phyloP scores from a whole-genome alignment of 2,797 vertebrate genomes.

The Geotrypetes seraphini region DNA sequence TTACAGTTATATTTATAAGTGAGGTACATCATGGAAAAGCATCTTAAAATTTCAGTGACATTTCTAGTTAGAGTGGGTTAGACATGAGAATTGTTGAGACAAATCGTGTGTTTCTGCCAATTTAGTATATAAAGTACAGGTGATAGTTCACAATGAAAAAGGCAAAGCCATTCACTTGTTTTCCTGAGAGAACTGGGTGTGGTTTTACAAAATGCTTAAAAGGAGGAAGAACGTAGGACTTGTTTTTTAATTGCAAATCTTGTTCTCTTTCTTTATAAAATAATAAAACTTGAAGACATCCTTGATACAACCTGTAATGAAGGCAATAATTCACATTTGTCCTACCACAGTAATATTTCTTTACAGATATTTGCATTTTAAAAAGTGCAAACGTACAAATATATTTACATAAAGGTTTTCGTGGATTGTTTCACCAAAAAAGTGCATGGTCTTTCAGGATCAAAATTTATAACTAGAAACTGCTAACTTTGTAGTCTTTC shows the following conservation, averaged over 20 bases:
- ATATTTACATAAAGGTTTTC: slow-evolving; percentile 36
- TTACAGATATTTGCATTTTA: slow-evolving; percentile 22
- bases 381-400: slow-evolving; percentile 32
- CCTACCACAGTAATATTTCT: slow-evolving; percentile 21
- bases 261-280: slow-evolving; percentile 16
- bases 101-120: slow-evolving; percentile 14
- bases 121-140: too few relatives aligned
- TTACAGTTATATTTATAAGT: slow-evolving; percentile 43
- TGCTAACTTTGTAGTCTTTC: slow-evolving; percentile 58
- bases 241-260: slow-evolving; percentile 7
- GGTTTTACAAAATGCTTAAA: slow-evolving; percentile 3
- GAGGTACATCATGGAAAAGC: slow-evolving; percentile 54
- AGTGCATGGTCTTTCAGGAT: slow-evolving; percentile 44
- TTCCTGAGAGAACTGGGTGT: slow-evolving; percentile 4
- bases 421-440: slow-evolving; percentile 40
- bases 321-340: slow-evolving; percentile 45
- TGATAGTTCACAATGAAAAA: too few relatives aligned
- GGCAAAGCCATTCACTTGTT: slow-evolving; percentile 1
- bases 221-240: background rate
- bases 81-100: slow-evolving; percentile 24
- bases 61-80: slow-evolving; percentile 36
- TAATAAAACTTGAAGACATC: slow-evolving; percentile 18
- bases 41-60: slow-evolving; percentile 57
- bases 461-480: slow-evolving; percentile 45
- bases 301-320: slow-evolving; percentile 30